Percentiles rank a stretch among this genome's conserved stretches.
Evolutionary conservation across 2,113 vertebrate species (phyloP).

Genomic region (Onychorhynchus coronatus): DNA sequence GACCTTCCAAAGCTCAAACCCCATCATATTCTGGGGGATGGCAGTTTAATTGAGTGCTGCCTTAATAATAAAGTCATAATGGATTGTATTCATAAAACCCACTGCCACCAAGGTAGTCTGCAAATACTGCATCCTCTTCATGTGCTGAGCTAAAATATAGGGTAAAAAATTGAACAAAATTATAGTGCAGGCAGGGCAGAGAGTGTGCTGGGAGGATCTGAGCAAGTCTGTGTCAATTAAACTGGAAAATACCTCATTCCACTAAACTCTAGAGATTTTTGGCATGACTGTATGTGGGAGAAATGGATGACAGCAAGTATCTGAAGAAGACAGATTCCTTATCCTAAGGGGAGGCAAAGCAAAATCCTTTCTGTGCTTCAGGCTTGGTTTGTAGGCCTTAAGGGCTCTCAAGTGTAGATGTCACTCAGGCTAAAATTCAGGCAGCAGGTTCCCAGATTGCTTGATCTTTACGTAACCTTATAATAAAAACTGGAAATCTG

Average conservation of each 20-base stretch:
- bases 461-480: neutral
- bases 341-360: neutral
- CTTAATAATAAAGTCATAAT: neutral
- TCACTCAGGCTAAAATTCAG: neutral
- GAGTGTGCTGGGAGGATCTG: neutral
- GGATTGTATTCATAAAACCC: neutral
- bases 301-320: neutral
- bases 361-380: neutral
- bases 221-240: neutral
- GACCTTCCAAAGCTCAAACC: neutral
- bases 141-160: neutral
- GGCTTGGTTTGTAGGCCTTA: neutral
- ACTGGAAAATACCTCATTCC: neutral
- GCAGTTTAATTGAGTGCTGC: neutral
- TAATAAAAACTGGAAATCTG: neutral
- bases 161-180: neutral
- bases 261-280: neutral
- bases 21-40: neutral
- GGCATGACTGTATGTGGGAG: neutral
- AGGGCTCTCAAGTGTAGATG: neutral
- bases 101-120: neutral
- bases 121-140: neutral
- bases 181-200: neutral
- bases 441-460: neutral
- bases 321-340: neutral